These are phyloP conservation scores for Dichetophora obliterata DNA, from an alignment of 2,888 invertebrate genomes.

Conservation along the genomic window DNA sequence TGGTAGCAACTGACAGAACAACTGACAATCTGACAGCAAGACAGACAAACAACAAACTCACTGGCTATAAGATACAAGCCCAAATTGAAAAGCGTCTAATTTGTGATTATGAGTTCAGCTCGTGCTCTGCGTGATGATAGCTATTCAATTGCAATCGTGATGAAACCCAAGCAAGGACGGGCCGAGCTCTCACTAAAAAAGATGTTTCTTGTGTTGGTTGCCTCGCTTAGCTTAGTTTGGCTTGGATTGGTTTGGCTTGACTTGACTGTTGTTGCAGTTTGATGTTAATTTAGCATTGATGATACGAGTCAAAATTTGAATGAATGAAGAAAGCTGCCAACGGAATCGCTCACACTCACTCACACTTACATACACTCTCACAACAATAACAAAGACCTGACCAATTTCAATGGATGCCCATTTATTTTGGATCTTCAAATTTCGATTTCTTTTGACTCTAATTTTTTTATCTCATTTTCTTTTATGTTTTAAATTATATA, in stretches of 20 bases:
- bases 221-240: neutral
- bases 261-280: neutral
- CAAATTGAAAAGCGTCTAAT: constrained; percentile 61
- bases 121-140: constrained; percentile 54
- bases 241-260: neutral
- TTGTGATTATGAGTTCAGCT: constrained; percentile 60
- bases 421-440: neutral
- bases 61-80: constrained; percentile 15
- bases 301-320: constrained; percentile 9
- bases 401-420: neutral
- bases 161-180: constrained; percentile 5
- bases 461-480: neutral
- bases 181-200: neutral
- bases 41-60: neutral
- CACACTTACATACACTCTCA: neutral
- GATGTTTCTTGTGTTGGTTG: neutral
- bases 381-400: neutral
- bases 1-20: neutral
- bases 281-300: neutral
- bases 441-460: neutral
- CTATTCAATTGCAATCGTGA: constrained; percentile 34
- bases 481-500: constrained; percentile 28
- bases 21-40: neutral
- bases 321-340: neutral
- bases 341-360: no score